These are phyloP conservation scores for Mobula hypostoma DNA, from an alignment of 2,113 vertebrate species.

Conservation along the genomic window DNA sequence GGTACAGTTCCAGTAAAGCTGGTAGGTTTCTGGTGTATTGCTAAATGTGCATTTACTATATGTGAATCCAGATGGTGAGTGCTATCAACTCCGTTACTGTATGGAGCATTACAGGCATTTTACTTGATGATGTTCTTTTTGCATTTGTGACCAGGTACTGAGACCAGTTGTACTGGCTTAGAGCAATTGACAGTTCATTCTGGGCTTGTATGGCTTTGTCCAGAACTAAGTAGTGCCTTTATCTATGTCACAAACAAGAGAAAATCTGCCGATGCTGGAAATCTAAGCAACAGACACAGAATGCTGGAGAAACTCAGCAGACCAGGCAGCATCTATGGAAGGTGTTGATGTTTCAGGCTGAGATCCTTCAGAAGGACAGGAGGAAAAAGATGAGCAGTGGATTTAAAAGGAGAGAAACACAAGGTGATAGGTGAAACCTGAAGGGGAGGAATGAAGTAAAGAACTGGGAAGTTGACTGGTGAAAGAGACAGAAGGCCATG, in stretches of 20 bases:
- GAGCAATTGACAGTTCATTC: neutral
- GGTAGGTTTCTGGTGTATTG: neutral
- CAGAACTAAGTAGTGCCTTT: neutral
- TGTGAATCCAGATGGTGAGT: neutral
- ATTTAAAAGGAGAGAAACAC: too few species aligned
- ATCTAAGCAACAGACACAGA: too few species aligned
- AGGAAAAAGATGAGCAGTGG: too few species aligned
- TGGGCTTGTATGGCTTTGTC: neutral
- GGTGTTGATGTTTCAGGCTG: too few species aligned
- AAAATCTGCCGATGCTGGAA: too few species aligned
- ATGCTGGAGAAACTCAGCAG: too few species aligned
- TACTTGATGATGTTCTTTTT: neutral
- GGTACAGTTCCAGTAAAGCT: neutral
- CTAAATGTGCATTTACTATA: constrained; percentile 6
- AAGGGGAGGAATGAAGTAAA: too few species aligned
- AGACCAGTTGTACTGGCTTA: neutral
- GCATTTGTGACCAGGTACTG: neutral
- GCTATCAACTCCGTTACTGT: neutral
- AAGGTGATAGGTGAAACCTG: too few species aligned
- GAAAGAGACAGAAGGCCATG: too few species aligned
- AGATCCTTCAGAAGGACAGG: too few species aligned
- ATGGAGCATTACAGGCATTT: neutral
- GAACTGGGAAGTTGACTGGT: too few species aligned
- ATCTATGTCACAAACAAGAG: neutral
- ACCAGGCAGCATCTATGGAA: too few species aligned